Evolutionary conservation across 2,888 invertebrate species (phyloP), one percentile per base, ranked within the genome.

Genomic region (Drosophila paranaensis): DNA sequence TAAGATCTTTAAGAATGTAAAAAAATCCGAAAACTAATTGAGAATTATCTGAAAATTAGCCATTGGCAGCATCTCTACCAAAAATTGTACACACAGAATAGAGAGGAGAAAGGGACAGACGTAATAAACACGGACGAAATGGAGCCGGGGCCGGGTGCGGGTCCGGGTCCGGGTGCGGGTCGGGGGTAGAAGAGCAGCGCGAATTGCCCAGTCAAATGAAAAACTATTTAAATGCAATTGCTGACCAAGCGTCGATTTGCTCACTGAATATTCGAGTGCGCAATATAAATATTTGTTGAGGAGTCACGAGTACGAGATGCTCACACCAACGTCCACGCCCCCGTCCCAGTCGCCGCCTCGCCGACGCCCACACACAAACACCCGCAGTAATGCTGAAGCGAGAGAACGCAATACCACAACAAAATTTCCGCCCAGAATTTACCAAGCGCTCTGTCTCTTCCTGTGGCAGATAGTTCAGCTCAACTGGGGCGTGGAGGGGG

Each of bases 171-270:
- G 20, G 20, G 20, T 20, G 20, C 20, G 20, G 20, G 20, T 20
- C 2, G 20, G 20, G 20, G 20, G 43, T 60, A 65, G 39, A 39
- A 67, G 60, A 69, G 60, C 37, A 71, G n/a, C 57, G 56, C 63
- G 69, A 82, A 86, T 88, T 84, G 87, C 72, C 51, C 79, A 84
- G 88, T 86, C 83, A 82, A 88, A 82, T 84, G 84, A 86, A 84
- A 86, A 88, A 76, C 84, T 83, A 86, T 84, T 84, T 88, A 86
- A 84, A 88, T 82, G 83, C 84, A 84, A 88, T 84, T 88, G 86
- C 74, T 80, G 86, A 71, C 88, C 82, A 79, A 79, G 79, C 72
- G 81, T 83, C 86, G 86, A 88, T 77, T 88, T 85, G 86, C 65
- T 85, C 83, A 84, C 86, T 84, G 83, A 88, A 82, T 85, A 77